phyloP scores from a whole-genome alignment of 1,140 invertebrate genomes.

The Drosophila mauritiana region DNA sequence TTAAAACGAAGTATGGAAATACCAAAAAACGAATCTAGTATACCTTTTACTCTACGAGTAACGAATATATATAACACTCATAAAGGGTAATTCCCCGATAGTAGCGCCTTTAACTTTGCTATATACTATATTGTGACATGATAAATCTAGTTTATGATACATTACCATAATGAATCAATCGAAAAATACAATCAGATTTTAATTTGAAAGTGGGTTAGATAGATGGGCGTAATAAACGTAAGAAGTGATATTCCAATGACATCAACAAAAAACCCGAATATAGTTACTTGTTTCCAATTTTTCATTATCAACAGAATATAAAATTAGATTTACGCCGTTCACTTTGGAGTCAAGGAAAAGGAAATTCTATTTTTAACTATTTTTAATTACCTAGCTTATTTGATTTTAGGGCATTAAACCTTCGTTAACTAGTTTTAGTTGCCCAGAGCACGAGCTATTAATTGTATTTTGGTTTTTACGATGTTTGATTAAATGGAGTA shows the following conservation, averaged over 20 bases:
- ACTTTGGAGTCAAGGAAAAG: neutral
- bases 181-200: conserved; percentile 16
- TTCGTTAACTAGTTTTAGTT: neutral
- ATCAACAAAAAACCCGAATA: neutral
- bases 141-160: conserved; percentile 27
- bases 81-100: conserved; percentile 26
- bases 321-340: neutral
- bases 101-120: conserved; percentile 1
- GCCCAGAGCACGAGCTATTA: neutral
- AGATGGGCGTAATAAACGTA: neutral
- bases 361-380: neutral
- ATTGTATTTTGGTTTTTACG: conserved; percentile 13
- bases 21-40: too few relatives aligned
- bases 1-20: too few relatives aligned
- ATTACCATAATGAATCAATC: conserved; percentile 31
- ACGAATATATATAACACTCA: conserved; percentile 4
- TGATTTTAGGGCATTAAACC: conserved; percentile 14
- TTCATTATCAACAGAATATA: too few relatives aligned
- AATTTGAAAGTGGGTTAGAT: conserved; percentile 18
- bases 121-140: neutral
- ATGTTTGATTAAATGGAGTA: conserved; percentile 32
- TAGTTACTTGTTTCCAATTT: neutral
- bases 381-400: too few relatives aligned
- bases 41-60: too few relatives aligned
- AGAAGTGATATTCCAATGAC: neutral